Conservation (phyloP, 2,797 vertebrate species). For the Calcarius lapponicus region DNA sequence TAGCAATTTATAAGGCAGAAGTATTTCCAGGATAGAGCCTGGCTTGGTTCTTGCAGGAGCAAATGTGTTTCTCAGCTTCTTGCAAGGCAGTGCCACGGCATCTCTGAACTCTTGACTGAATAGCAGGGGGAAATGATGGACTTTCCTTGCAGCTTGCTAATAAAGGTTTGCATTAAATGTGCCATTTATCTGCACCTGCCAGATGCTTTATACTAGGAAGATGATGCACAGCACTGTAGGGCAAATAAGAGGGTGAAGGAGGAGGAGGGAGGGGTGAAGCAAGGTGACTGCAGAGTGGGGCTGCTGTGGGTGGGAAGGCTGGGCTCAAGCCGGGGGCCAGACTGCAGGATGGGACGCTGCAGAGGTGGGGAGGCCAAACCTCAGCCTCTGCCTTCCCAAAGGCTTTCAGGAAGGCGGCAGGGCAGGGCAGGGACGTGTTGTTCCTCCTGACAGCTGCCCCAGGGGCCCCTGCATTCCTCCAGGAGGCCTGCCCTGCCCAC, state of each 20-base stretch:
- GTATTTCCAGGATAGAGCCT: not conserved
- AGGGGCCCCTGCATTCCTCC: slow-evolving; percentile 8
- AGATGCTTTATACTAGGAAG: not conserved
- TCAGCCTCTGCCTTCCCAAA: not conserved
- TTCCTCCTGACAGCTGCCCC: not conserved
- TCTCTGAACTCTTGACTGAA: not conserved
- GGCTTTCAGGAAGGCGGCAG: not conserved
- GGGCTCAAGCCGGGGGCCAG: rapidly evolving
- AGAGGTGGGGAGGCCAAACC: not conserved
- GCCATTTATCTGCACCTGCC: not conserved
- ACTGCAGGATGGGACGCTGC: rapidly evolving
- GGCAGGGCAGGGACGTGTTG: not conserved
- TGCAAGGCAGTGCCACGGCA: not conserved
- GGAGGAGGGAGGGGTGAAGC: not conserved
- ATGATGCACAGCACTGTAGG: not conserved
- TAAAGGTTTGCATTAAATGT: not conserved
- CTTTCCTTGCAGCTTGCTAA: not conserved
- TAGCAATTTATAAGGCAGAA: not conserved
- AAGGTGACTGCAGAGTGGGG: not conserved
- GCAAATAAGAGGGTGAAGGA: not conserved
- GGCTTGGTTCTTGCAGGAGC: not conserved
- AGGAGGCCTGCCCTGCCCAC: not conserved
- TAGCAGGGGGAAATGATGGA: rapidly evolving
- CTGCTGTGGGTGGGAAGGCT: not conserved
- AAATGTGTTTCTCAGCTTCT: not conserved